Evolutionary conservation across 2,797 vertebrate genomes (phyloP).

Genomic region (Enteromius thamalakanensis): DNA sequence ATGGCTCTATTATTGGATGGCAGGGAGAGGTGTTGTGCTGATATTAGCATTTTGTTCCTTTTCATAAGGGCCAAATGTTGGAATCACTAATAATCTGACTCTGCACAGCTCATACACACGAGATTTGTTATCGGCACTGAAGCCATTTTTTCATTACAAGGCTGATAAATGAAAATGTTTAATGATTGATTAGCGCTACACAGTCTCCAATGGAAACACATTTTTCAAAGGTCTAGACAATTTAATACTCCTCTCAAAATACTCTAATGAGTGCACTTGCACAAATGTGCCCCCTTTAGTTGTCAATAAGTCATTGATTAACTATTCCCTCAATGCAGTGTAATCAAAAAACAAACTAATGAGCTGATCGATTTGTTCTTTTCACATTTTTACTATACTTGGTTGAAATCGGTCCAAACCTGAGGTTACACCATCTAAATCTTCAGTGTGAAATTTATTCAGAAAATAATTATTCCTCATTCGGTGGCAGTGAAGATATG

Average conservation of each 20-base stretch:
- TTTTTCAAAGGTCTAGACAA: constrained; percentile 63
- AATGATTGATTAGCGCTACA: constrained; percentile 76
- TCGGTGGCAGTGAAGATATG: background rate
- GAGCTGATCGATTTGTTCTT: constrained; percentile 15
- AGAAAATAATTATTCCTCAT: background rate
- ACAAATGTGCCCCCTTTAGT: constrained; percentile 61
- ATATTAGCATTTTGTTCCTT: constrained; percentile 79
- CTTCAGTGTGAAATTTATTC: background rate
- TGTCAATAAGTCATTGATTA: constrained; percentile 60
- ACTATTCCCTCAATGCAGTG: constrained; percentile 20
- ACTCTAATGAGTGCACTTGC: constrained; percentile 61
- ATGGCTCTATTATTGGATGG: constrained; percentile 78
- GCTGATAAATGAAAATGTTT: constrained; percentile 74
- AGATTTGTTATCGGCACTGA: constrained; percentile 76
- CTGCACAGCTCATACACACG: constrained; percentile 62
- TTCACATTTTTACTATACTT: background rate
- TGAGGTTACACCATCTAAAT: no score
- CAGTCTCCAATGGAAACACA: constrained; percentile 61
- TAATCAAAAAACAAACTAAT: constrained; percentile 38
- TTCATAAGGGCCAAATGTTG: constrained; percentile 67
- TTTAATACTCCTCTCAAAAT: constrained; percentile 68
- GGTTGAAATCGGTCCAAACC: background rate
- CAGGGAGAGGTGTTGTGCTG: constrained; percentile 77
- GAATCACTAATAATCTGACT: constrained; percentile 78
- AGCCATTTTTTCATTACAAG: constrained; percentile 75